Base-by-base conservation (phyloP, 1,140 invertebrate genomes). In the Drosophila sechellia region DNA sequence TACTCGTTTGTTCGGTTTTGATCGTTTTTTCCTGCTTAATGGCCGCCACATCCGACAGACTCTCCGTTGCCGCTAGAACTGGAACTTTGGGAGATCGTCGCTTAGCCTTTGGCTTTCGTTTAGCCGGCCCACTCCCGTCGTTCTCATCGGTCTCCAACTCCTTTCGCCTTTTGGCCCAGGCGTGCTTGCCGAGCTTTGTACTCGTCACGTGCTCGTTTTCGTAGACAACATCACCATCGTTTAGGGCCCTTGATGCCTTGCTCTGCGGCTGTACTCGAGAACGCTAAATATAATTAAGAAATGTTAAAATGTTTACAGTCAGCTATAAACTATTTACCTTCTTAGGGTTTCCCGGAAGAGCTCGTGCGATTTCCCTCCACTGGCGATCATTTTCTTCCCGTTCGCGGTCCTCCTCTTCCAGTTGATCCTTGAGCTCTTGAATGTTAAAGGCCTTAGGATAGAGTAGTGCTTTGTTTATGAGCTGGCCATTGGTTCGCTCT, bases 401-500 rank as follows among this genome's bases (percentile, higher is more conserved):
- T 27, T 92, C 81, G 4, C 86, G 80, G 59, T 93, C 92, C 53
- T 93, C 93, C 35, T 77, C 78, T 40, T 92, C 90, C 6, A 93
- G 63, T 54, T 93, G 92, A 39, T 91, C 61, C 59, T 93, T 92
- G 0, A 94, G 80, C 56, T 93, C 92, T 22, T 91, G 83, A 53
- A 93, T 92, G 63, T 93, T 91, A 64, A 93, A 94, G 5, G 80
- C 81, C 15, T 93, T 92, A 0, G 93, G 93, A 58, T 93, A 83
- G 40, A 92, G 91, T 10, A 94, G 45, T 2, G 93, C 93, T 69
- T 92, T 92, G 63, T 93, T 93, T 4, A 94, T 90, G 5, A 94
- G 59, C 53, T 70, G 63, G 1, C 77, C 70, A 80, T 94, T 93
- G 43, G 58, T 86, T 45, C 87, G 90, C 70, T 94, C 93, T 71